These are phyloP conservation scores for Ophiothrix spiculata DNA, from an alignment of 35 echinoderm and acorn worm genomes.

Conservation along the genomic window DNA sequence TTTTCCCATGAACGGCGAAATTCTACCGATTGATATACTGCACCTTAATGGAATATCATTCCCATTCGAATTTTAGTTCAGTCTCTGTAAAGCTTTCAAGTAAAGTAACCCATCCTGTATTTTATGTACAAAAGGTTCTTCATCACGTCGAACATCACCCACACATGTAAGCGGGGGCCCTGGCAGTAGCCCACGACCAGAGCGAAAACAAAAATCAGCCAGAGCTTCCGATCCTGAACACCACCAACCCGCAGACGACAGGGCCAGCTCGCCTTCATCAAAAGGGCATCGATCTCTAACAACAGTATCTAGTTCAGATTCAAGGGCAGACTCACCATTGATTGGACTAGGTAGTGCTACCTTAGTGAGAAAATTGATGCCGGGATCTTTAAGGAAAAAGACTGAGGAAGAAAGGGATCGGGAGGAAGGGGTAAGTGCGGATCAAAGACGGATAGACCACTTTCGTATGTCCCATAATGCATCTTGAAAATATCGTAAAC, in stretches of 20 bases:
- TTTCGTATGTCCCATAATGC: too few relatives aligned
- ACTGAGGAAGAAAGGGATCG: not conserved
- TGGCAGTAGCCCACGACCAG: not conserved
- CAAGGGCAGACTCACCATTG: conserved; percentile 23
- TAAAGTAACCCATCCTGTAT: too few relatives aligned
- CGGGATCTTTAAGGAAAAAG: not conserved
- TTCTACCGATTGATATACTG: too few relatives aligned
- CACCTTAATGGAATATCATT: too few relatives aligned
- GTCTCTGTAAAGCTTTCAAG: too few relatives aligned
- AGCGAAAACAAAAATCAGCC: not conserved
- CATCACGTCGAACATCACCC: not conserved
- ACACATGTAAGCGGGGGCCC: not conserved
- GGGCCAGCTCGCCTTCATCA: not conserved
- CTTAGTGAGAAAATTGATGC: conserved; percentile 15
- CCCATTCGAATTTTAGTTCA: too few relatives aligned
- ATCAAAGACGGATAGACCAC: too few relatives aligned
- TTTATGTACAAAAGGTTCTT: not conserved
- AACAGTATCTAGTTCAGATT: conserved; percentile 7
- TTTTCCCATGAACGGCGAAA: too few relatives aligned
- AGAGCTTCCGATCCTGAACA: not conserved
- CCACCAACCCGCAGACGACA: not conserved
- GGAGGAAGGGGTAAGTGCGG: not conserved
- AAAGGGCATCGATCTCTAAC: not conserved
- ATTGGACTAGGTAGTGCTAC: conserved; percentile 18
- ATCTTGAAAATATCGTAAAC: too few relatives aligned